Percentiles rank a stretch among this genome's conserved stretches.
These are phyloP conservation scores for Crypturellus tataupa DNA, from an alignment of 2,797 vertebrate genomes.

Conservation along the genomic window DNA sequence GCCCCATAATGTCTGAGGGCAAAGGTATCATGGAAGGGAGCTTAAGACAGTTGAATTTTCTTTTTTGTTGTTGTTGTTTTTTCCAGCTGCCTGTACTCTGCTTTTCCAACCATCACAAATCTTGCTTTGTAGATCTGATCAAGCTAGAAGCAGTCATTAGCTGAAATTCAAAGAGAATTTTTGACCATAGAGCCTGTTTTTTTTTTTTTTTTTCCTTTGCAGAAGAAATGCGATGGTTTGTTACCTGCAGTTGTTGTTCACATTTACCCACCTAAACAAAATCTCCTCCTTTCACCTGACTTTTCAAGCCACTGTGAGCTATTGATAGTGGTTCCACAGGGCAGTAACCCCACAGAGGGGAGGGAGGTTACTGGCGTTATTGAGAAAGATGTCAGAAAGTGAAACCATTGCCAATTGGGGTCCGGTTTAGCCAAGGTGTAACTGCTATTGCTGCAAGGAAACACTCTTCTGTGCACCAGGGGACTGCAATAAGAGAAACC, in stretches of 20 bases:
- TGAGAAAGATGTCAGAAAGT: neutral
- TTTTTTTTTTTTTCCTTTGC: conserved; percentile 6
- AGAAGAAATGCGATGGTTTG: neutral
- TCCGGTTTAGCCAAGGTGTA: neutral
- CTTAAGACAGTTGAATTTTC: neutral
- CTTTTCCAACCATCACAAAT: neutral
- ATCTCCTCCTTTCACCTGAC: neutral
- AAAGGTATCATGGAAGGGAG: neutral
- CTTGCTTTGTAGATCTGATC: neutral
- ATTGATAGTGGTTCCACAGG: neutral
- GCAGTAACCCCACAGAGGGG: neutral
- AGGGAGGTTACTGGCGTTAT: neutral
- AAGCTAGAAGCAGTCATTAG: neutral
- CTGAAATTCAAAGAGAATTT: conserved; percentile 20
- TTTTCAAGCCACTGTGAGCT: neutral
- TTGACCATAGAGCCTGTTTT: neutral
- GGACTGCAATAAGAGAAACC: neutral
- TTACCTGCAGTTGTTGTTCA: neutral
- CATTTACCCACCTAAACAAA: neutral
- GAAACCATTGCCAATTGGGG: neutral
- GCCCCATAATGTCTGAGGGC: neutral
- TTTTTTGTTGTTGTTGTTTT: neutral
- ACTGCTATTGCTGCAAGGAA: neutral
- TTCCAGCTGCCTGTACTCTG: neutral
- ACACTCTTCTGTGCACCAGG: neutral